Percentiles rank a stretch among this genome's conserved stretches.
phyloP scores from a whole-genome alignment of 2,113 vertebrate species.

The Sphaerodactylus townsendi region DNA sequence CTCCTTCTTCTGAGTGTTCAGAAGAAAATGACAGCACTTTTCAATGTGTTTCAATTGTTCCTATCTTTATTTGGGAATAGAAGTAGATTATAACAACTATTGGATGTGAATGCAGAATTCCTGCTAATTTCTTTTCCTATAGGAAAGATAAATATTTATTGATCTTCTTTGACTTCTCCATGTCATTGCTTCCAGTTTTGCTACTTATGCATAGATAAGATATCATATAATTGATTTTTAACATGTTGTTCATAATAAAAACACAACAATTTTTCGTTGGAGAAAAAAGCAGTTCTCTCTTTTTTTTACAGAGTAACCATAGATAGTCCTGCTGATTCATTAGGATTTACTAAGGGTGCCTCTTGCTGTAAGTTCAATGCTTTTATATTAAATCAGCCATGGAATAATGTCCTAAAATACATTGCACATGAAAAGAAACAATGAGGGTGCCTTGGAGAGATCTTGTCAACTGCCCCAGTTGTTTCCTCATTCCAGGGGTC shows the following conservation, averaged over 20 bases:
- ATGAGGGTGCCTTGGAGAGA: too few species aligned
- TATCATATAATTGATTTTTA: not conserved
- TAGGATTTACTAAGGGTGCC: too few species aligned
- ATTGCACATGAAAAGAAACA: too few species aligned
- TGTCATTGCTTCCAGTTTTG: not conserved
- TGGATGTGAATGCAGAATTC: not conserved
- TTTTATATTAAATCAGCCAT: too few species aligned
- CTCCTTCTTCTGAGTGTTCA: not conserved
- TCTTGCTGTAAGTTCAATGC: too few species aligned
- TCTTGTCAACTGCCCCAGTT: too few species aligned
- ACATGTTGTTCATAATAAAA: not conserved
- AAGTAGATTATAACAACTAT: not conserved
- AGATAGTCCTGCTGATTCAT: too few species aligned
- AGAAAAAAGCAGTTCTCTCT: too few species aligned
- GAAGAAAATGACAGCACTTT: not conserved
- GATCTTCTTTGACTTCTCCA: not conserved
- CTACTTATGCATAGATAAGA: not conserved
- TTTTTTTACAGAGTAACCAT: too few species aligned
- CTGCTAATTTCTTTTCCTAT: not conserved
- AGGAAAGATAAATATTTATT: not conserved
- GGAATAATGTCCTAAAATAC: too few species aligned
- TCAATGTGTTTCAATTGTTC: not conserved
- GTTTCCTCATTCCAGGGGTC: too few species aligned
- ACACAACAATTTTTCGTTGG: too few species aligned
- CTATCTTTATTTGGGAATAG: not conserved